Evolutionary conservation across 2,113 vertebrate genomes (phyloP), one percentile per base, ranked within the genome.

Genomic region (Prionailurus viverrinus): DNA sequence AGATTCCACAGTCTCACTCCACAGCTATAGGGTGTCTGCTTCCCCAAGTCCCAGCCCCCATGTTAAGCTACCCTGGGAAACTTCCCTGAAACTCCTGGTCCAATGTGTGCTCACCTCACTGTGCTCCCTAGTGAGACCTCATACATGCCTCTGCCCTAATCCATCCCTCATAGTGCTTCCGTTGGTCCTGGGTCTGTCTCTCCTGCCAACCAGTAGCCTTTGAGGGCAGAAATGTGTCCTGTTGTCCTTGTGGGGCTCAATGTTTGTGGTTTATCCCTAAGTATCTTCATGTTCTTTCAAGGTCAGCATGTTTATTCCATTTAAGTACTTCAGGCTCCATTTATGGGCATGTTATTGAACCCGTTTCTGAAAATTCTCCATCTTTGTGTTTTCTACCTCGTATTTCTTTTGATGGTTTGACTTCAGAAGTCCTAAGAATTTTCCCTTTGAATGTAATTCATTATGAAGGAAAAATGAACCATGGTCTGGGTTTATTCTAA

Each of bases 111-210:
- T 69, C 3, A 1, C 31, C 66, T 55, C 13, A 3, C 58, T 36
- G 33, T 27, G n/a, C n/a, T 33, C 16, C 36, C 23, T 13, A 1
- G 27, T 2, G 6, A 69, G 69, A 48, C 33, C 9, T 10, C 3
- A 16, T 0, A 1, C 61, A 53, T 2, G 0, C n/a, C 53, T 68
- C 48, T 14, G 16, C 23, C n/a, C 63, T 41, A 1, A 0, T 15
- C 7, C 65, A 58, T 71, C 14, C 78, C 51, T 16, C 18, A 3
- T 0, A 0, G 4, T 21, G 9, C 51, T 45, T 73, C 18, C 31
- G 10, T 81, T 55, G 41, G 16, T 27, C 13, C 27, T 8, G 4
- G 29, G 2, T 33, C 53, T 48, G 21, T 29, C 63, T 80, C 71
- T 68, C 65, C 21, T 31, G 48, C 39, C 41, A 1, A 5, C 25